Conservation (phyloP, 1,140 invertebrate genomes). For the Drosophila neocordata region DNA sequence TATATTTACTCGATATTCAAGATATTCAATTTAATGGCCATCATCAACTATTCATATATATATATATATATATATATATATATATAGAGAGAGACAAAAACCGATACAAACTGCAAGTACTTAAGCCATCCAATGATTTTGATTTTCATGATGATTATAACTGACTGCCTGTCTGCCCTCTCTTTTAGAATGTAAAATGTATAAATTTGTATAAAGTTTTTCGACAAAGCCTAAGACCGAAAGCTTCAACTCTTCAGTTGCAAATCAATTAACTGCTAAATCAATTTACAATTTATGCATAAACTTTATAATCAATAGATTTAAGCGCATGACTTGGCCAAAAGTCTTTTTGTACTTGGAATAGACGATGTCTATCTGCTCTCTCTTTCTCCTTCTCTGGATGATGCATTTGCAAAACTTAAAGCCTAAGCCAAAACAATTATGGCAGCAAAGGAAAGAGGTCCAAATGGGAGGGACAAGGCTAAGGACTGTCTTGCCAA, state of each 20-base stretch:
- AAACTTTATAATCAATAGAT: slow-evolving; percentile 77
- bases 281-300: slow-evolving; percentile 80
- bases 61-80: too few relatives aligned
- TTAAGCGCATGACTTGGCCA: slow-evolving; percentile 43
- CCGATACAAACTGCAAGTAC: not conserved
- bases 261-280: slow-evolving; percentile 79
- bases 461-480: not conserved
- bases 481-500: slow-evolving; percentile 18
- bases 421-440: slow-evolving; percentile 73
- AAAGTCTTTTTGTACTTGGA: not conserved
- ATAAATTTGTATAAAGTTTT: not conserved
- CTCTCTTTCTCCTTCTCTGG: not conserved
- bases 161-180: not conserved
- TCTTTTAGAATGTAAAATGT: not conserved
- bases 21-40: slow-evolving; percentile 8
- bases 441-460: slow-evolving; percentile 42
- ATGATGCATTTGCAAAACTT: slow-evolving; percentile 31
- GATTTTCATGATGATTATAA: not conserved
- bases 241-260: slow-evolving; percentile 9
- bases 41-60: not conserved
- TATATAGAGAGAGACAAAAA: too few relatives aligned
- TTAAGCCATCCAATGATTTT: not conserved
- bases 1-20: slow-evolving; percentile 3
- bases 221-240: slow-evolving; percentile 1
- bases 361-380: too few relatives aligned